phyloP scores from a whole-genome alignment of 2,797 vertebrate genomes.

The Danio kyathit region DNA sequence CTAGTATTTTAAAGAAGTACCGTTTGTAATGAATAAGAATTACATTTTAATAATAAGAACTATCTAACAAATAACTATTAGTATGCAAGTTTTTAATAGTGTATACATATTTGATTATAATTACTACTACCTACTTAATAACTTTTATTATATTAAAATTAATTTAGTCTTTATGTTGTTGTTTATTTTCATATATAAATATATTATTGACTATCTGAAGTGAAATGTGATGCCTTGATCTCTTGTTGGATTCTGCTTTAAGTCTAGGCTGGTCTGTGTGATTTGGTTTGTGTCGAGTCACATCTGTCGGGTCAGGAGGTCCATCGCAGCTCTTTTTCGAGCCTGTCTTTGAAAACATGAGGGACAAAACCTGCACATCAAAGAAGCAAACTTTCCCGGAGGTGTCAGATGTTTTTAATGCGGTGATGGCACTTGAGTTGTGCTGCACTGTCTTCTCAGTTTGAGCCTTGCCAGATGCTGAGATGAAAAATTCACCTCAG shows the following conservation, averaged over 20 bases:
- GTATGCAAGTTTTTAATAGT: too few species aligned
- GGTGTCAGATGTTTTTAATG: slow-evolving; percentile 33
- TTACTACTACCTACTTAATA: too few species aligned
- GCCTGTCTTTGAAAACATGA: slow-evolving; percentile 28
- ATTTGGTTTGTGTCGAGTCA: slow-evolving; percentile 25
- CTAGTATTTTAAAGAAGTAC: too few species aligned
- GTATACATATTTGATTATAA: too few species aligned
- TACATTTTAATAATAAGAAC: too few species aligned
- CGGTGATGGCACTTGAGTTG: slow-evolving; percentile 18
- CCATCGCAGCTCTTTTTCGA: slow-evolving; percentile 22
- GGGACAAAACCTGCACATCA: slow-evolving; percentile 10
- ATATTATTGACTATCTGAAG: slow-evolving; percentile 48
- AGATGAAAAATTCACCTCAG: not conserved
- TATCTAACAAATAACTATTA: too few species aligned
- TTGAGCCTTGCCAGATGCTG: not conserved
- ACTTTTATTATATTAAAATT: too few species aligned
- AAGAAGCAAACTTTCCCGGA: slow-evolving; percentile 2
- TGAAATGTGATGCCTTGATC: slow-evolving; percentile 39
- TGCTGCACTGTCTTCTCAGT: slow-evolving; percentile 2
- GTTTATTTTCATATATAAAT: too few species aligned
- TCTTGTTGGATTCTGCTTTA: slow-evolving; percentile 51
- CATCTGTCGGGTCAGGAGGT: slow-evolving; percentile 48
- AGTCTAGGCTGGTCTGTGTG: slow-evolving; percentile 31
- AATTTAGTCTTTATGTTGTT: too few species aligned
- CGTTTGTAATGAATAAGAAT: too few species aligned